These are phyloP conservation scores for Tinea pellionella DNA, from an alignment of 2,888 invertebrate genomes.

Conservation along the genomic window DNA sequence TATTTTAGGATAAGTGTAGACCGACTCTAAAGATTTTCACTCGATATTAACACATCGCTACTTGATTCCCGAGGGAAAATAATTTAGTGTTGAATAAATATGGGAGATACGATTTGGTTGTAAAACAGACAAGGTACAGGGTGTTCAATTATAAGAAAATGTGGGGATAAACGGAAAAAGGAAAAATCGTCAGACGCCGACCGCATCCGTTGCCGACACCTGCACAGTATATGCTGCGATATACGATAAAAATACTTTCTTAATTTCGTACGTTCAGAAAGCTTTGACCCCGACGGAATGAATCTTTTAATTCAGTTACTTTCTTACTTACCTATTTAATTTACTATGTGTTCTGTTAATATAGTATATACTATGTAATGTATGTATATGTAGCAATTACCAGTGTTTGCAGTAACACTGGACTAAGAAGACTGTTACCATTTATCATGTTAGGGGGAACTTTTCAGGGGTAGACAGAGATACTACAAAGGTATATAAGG, in stretches of 20 bases:
- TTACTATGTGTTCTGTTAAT: too few relatives aligned
- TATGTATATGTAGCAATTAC: neutral
- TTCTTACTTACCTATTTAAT: too few relatives aligned
- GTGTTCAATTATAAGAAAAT: conserved; percentile 3
- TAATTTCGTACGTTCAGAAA: too few relatives aligned
- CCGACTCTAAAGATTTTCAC: too few relatives aligned
- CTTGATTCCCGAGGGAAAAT: neutral
- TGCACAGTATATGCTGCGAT: neutral
- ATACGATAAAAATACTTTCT: too few relatives aligned
- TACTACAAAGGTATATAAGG: too few relatives aligned
- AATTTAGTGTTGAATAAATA: neutral
- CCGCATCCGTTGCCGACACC: conserved; percentile 5
- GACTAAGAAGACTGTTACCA: neutral
- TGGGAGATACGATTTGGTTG: neutral
- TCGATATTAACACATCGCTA: too few relatives aligned
- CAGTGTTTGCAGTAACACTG: neutral
- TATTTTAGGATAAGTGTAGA: too few relatives aligned
- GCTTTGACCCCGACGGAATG: too few relatives aligned
- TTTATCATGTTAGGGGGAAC: neutral
- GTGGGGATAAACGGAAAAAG: conserved; percentile 1
- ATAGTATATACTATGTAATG: neutral
- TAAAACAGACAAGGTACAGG: neutral
- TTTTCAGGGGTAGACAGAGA: neutral
- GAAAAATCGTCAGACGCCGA: conserved; percentile 5
- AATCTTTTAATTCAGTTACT: too few relatives aligned